These are phyloP conservation scores for Psix sp. DNA, from an alignment of 1,140 invertebrate genomes.

Conservation along the genomic window DNA sequence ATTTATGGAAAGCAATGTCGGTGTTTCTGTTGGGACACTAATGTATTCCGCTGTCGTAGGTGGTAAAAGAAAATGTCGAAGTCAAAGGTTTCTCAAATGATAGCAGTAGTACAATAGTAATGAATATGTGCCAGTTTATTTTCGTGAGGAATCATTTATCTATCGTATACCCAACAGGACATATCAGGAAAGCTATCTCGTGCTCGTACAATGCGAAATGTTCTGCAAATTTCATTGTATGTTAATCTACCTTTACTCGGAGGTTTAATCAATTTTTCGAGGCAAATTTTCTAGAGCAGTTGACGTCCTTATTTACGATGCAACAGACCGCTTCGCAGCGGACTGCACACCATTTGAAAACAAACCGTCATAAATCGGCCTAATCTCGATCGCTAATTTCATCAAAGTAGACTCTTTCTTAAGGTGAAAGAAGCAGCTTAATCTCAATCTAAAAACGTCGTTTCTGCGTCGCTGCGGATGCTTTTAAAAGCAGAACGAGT, in stretches of 20 bases:
- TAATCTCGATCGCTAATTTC: not conserved
- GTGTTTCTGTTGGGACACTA: conserved; percentile 24
- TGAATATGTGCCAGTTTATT: conserved; percentile 34
- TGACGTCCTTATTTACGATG: conserved; percentile 15
- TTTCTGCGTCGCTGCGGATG: not conserved
- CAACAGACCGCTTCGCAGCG: not conserved
- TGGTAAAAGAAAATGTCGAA: conserved; percentile 47
- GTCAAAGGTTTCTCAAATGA: conserved; percentile 41
- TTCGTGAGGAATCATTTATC: conserved; percentile 28
- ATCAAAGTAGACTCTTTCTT: not conserved
- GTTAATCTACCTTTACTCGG: conserved; percentile 12
- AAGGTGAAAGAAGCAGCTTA: not conserved
- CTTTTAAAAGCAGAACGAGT: conserved; percentile 25
- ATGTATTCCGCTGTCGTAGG: conserved; percentile 31
- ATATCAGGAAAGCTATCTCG: conserved; percentile 29
- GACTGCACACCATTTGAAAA: not conserved
- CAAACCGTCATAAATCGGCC: not conserved
- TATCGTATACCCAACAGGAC: conserved; percentile 14
- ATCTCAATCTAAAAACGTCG: not conserved
- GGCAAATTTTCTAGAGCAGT: conserved; percentile 5
- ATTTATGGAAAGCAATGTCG: conserved; percentile 27
- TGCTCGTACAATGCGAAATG: conserved; percentile 20
- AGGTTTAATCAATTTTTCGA: conserved; percentile 39
- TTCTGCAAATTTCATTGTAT: conserved; percentile 30
- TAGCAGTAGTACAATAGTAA: conserved; percentile 40